Evolutionary conservation across 2,113 vertebrate genomes (phyloP), one percentile per base, ranked within the genome.

Genomic region (Dicrurus megarhynchus): DNA sequence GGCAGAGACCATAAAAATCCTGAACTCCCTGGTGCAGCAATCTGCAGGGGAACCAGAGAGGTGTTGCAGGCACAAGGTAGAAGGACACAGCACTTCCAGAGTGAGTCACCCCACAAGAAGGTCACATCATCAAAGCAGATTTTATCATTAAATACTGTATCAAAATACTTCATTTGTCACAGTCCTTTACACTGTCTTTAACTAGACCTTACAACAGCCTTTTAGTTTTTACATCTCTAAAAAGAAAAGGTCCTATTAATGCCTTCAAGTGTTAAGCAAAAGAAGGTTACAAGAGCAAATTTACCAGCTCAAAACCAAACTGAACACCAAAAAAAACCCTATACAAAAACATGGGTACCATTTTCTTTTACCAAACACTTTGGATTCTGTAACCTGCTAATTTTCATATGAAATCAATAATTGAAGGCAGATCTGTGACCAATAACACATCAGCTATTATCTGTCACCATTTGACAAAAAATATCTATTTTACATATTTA

Each of bases 301-400:
- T 52, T 78, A 15, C 10, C 16, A 84, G 23, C 50, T 15, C 7
- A 39, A 87, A 74, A 26, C 1, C 21, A 61, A 42, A 49, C 53
- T 13, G 21, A 33, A 35, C 76, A 24, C 2, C 23, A 47, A 7
- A 13, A 68, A 35, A 24, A 35, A 32, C 1, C 1, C 4, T 46
- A 1, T 8, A 8, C 7, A 20, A 28, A 67, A 63, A 28, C 2
- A 14, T 4, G 2, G 42, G 41, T 32, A 8, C 1, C 13, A 1
- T 14, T 75, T 64, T 55, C 55, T 28, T 68, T n/a, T 28, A 68
- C 41, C 8, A 30, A 64, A 32, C 6, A 4, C 8, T 39, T 60
- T 16, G 13, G 7, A 44, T 50, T 16, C 8, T 55, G 1, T n/a
- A 49, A 8, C 3, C 2, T 32, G 5, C 9, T 49, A 16, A 23